Conservation (phyloP, 2,113 vertebrate genomes). For the Loxodonta africana region DNA sequence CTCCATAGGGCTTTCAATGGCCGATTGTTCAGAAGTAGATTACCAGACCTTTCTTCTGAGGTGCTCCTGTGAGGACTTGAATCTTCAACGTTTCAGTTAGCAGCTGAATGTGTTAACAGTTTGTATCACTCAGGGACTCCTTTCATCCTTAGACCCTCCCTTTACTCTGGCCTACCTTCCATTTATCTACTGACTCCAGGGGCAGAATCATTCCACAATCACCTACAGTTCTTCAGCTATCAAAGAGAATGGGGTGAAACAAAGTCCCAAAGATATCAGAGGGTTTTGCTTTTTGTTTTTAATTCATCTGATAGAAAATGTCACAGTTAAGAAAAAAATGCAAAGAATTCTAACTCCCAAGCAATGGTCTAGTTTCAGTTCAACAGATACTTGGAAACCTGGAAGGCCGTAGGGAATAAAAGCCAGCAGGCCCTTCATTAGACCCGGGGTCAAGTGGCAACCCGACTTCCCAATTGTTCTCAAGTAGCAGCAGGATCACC, state of each 20-base stretch:
- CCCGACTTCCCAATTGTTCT: constrained; percentile 77
- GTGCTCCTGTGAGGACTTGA: background rate
- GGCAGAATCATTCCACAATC: background rate
- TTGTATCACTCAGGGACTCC: background rate
- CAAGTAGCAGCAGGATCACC: constrained; percentile 57
- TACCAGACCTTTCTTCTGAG: background rate
- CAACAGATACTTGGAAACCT: constrained; percentile 69
- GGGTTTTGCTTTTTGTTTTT: background rate
- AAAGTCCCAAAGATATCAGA: background rate
- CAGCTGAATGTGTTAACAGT: background rate
- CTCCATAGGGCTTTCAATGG: background rate
- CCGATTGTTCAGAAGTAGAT: background rate
- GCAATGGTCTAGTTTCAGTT: background rate
- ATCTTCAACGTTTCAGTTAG: background rate
- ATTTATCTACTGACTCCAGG: background rate
- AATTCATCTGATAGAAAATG: constrained; percentile 13
- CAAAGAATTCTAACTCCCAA: background rate
- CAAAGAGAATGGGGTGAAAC: background rate
- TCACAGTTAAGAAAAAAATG: background rate
- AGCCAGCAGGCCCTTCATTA: constrained; percentile 78
- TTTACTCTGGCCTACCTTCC: background rate
- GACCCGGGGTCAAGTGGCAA: constrained; percentile 74
- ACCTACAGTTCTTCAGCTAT: background rate
- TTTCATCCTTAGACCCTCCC: background rate
- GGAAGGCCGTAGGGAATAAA: constrained; percentile 71